Conservation (phyloP, 2,797 vertebrate species). For the Eulemur albifrons region DNA sequence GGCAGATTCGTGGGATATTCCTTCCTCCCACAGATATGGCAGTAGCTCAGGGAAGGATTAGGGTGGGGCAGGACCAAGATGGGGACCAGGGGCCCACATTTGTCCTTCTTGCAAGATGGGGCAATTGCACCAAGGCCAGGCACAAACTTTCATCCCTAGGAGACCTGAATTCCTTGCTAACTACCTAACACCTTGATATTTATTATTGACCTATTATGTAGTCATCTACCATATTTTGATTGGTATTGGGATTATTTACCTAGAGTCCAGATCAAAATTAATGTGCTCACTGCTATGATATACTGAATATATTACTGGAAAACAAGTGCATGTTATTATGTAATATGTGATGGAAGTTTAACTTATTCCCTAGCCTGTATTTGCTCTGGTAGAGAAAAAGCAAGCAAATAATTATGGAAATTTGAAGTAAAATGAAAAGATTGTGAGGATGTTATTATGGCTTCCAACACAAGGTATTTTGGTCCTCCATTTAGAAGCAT, state of each 20-base stretch:
- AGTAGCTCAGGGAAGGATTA: no score
- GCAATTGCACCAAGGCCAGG: no score
- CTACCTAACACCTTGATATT: not conserved
- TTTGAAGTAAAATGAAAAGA: not conserved
- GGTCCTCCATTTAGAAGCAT: not conserved
- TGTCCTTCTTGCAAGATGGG: no score
- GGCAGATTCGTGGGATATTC: no score
- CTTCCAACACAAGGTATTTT: not conserved
- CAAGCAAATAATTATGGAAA: not conserved
- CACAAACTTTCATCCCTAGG: no score
- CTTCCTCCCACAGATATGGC: no score
- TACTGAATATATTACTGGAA: not conserved
- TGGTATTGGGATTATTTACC: not conserved
- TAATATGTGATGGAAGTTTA: not conserved
- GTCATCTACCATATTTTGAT: not conserved
- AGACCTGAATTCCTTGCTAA: no score
- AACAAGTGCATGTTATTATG: not conserved
- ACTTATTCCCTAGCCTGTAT: not conserved
- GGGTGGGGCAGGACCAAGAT: no score
- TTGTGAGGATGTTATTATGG: not conserved
- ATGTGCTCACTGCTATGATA: not conserved
- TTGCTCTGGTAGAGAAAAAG: not conserved
- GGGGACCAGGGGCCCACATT: no score
- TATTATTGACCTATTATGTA: not conserved
- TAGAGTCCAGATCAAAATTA: not conserved